Percentiles rank a stretch among this genome's conserved stretches.
Evolutionary conservation across 2,113 vertebrate species (phyloP).

Genomic region (Mirounga angustirostris): DNA sequence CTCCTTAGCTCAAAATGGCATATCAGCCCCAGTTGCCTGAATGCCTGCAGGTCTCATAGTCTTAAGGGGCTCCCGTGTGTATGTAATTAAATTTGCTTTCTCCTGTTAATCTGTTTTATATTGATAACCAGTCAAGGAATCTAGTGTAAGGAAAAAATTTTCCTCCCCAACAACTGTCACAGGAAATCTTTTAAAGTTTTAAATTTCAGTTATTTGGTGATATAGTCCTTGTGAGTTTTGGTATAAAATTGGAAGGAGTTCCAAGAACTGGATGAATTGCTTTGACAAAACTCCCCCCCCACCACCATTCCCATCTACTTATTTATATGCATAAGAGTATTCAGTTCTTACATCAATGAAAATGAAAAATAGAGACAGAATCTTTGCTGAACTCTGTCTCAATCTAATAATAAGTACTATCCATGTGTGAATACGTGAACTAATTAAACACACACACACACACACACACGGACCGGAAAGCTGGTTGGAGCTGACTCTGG

Average conservation of each 20-base stretch:
- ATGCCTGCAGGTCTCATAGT: background rate
- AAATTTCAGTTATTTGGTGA: background rate
- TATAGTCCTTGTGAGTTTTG: constrained; percentile 39
- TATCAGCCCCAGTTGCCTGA: background rate
- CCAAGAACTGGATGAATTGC: background rate
- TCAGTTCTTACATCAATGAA: background rate
- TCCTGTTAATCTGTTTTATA: background rate
- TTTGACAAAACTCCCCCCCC: background rate
- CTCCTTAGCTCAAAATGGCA: background rate
- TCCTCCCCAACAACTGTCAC: background rate
- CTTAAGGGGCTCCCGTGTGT: background rate
- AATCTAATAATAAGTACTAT: background rate
- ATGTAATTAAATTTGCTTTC: background rate
- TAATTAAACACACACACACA: background rate
- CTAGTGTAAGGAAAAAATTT: background rate
- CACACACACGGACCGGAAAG: background rate
- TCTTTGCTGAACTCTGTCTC: constrained; percentile 10
- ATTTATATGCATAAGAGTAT: background rate
- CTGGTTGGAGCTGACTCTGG: background rate
- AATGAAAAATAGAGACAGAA: constrained; percentile 3
- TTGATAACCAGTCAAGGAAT: background rate
- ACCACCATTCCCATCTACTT: background rate
- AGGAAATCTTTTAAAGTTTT: constrained; percentile 22
- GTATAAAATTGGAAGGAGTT: constrained; percentile 10
- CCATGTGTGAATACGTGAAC: background rate